These are phyloP conservation scores for Flexamia atlantica DNA, from an alignment of 2,888 invertebrate genomes.

Conservation along the genomic window DNA sequence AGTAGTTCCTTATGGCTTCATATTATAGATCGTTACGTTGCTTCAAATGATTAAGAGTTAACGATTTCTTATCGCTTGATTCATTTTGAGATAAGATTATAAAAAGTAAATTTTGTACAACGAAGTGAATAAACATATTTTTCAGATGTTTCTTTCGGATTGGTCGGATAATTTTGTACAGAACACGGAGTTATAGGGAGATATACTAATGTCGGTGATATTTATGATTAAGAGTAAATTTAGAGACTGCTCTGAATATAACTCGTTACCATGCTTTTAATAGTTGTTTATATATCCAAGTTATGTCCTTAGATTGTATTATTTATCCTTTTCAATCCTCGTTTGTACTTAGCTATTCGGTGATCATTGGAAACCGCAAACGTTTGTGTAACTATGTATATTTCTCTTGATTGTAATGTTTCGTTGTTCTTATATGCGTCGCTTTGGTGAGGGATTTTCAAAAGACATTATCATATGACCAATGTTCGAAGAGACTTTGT, in stretches of 20 bases:
- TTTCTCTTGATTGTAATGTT: conserved; percentile 55
- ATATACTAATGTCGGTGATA: conserved; percentile 18
- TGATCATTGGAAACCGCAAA: neutral
- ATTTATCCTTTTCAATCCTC: conserved; percentile 1
- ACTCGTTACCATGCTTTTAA: conserved; percentile 33
- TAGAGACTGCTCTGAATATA: conserved; percentile 39
- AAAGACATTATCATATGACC: conserved; percentile 50
- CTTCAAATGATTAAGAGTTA: neutral
- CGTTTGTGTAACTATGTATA: conserved; percentile 57
- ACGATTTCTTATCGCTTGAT: neutral
- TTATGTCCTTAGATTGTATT: conserved; percentile 35
- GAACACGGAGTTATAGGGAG: neutral
- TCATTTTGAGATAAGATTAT: neutral
- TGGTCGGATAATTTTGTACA: neutral
- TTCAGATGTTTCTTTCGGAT: neutral
- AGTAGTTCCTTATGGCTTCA: conserved; percentile 9
- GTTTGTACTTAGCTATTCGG: conserved; percentile 43
- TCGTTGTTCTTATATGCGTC: conserved; percentile 42
- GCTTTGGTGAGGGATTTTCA: conserved; percentile 48
- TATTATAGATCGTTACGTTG: neutral
- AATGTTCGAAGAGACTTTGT: conserved; percentile 56
- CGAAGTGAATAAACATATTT: neutral
- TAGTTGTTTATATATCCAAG: conserved; percentile 46
- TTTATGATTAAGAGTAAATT: conserved; percentile 20
- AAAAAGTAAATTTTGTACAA: conserved; percentile 14